Base-by-base conservation (phyloP, 2,113 vertebrate genomes). In the Nanger granti region DNA sequence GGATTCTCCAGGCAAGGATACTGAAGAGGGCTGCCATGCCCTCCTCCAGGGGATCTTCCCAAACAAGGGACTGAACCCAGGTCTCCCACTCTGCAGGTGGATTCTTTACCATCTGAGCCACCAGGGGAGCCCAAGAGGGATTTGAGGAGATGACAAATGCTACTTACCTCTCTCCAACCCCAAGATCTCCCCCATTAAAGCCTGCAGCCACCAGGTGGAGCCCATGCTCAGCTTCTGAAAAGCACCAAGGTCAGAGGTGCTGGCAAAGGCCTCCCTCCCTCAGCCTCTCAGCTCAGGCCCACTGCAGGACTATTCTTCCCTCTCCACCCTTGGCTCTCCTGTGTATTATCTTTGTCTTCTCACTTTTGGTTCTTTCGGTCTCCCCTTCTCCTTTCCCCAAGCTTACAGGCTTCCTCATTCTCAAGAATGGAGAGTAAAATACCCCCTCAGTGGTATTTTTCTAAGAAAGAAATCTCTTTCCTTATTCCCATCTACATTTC, bases 121-220 rank as follows among this genome's bases (percentile, higher is more conserved):
- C 73, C 11, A 44, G 24, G 41, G 41, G 28, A 79, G 41, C 24
- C 73, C 69, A 79, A 79, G 73, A 28, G 24, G 31, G 52, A 37
- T 54, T 24, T 87, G n/a, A 57, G 54, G 55, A 52, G 34, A 73
- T 34, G 15, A 37, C 84, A 76, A 82, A 87, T n/a, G n/a, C n/a
- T 52, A 64, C 54, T 26, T 26, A 54, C 49, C 59, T 34, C 20
- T 41, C 47, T 86, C 89, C 84, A 49, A 34, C 24, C 22, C 54
- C 60, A 49, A 44, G 57, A 52, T 52, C 37, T 17, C 8, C 34
- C 79, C 86, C 9, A 41, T 18, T 47, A 12, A 18, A 34, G 31
- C 15, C 11, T 20, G 4, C 0, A 60, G 31, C 93, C 98, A 91
- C 93, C 49, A 98, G 98, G 37, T 89, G 98, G 98, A 24, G 91